Conservation (phyloP, 2,888 invertebrate genomes). For the Mimachlamys varia region DNA sequence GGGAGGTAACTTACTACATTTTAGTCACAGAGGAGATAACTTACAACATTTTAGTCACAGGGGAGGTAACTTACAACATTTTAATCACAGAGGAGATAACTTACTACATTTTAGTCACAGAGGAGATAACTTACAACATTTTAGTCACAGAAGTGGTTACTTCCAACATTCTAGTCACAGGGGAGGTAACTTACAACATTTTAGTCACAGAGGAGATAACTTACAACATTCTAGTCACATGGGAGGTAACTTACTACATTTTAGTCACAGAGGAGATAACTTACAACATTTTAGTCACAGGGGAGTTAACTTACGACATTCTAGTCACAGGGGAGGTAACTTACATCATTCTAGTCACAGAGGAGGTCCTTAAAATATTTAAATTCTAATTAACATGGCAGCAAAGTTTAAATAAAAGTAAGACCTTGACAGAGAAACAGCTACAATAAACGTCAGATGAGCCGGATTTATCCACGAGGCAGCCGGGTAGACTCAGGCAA, state of each 20-base stretch:
- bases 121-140: no score
- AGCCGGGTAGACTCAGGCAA: conserved; percentile 99
- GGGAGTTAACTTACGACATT: neutral
- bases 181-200: no score
- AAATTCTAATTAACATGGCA: neutral
- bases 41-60: no score
- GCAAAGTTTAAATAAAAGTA: neutral
- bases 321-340: neutral
- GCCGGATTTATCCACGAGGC: conserved; percentile 99
- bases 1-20: neutral
- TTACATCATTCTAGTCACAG: neutral
- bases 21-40: no score
- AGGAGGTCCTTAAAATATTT: no score
- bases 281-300: no score
- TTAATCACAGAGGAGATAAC: neutral
- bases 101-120: neutral
- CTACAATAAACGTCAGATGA: conserved; percentile 99
- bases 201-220: no score
- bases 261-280: no score
- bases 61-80: neutral
- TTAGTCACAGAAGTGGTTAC: no score
- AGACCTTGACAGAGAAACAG: conserved; percentile 64
- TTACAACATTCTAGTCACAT: neutral
- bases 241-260: neutral
- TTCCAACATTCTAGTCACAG: neutral